phyloP scores from a whole-genome alignment of 1,140 invertebrate species.

The Drosophila lacertosa region DNA sequence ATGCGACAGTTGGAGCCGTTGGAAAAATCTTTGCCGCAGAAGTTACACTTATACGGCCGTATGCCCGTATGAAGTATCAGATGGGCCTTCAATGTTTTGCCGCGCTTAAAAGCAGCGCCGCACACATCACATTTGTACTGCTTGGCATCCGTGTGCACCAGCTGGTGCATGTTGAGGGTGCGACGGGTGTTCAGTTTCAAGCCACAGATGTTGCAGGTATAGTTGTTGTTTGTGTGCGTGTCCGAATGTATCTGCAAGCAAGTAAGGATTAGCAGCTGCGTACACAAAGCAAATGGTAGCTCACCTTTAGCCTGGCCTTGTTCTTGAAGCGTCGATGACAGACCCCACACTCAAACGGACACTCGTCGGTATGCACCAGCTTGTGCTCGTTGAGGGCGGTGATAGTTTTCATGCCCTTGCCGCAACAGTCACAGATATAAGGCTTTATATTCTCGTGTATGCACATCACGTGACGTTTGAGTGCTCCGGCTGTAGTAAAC shows the following conservation, averaged over 20 bases:
- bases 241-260: constrained; percentile 72
- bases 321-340: constrained; percentile 84
- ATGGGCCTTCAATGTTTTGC: constrained; percentile 84
- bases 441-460: constrained; percentile 84
- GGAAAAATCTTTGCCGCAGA: constrained; percentile 84
- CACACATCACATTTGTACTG: constrained; percentile 84
- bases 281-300: not conserved
- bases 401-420: constrained; percentile 84
- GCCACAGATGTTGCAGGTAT: constrained; percentile 84
- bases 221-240: constrained; percentile 83
- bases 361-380: constrained; percentile 84
- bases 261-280: not conserved
- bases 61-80: constrained; percentile 84
- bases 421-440: constrained; percentile 84
- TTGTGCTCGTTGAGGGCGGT: constrained; percentile 84
- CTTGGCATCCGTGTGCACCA: constrained; percentile 84
- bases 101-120: constrained; percentile 73
- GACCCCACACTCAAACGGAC: constrained; percentile 84
- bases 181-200: constrained; percentile 84
- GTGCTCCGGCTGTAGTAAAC: constrained; percentile 71
- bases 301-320: constrained; percentile 72
- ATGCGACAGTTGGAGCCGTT: constrained; percentile 85
- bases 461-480: constrained; percentile 83
- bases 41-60: constrained; percentile 84
- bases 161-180: constrained; percentile 84